phyloP scores from a whole-genome alignment of 2,888 invertebrate genomes.

The Omphaloscelis lunosa region DNA sequence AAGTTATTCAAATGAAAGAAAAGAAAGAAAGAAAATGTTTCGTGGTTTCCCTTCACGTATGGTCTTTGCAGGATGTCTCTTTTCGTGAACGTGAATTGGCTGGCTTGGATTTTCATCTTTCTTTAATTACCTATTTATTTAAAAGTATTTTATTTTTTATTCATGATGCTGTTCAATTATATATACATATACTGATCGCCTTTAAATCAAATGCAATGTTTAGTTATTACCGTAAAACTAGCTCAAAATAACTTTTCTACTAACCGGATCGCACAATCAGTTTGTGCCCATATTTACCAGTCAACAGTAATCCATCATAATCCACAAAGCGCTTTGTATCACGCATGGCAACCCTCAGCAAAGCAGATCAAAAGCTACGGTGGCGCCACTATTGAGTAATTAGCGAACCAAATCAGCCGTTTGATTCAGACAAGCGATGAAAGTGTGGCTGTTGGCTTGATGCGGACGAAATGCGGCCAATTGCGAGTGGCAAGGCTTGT shows the following conservation, averaged over 20 bases:
- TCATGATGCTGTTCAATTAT: background rate
- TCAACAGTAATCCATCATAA: constrained; percentile 23
- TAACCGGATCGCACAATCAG: background rate
- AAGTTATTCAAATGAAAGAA: background rate
- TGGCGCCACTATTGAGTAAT: constrained; percentile 57
- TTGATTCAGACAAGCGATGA: constrained; percentile 47
- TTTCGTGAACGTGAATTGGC: background rate
- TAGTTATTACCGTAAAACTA: background rate
- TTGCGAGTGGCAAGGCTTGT: constrained; percentile 43
- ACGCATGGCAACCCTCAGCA: constrained; percentile 10
- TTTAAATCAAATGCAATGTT: background rate
- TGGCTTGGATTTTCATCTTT: background rate
- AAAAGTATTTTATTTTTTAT: background rate
- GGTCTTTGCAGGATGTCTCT: no score
- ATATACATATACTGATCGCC: background rate
- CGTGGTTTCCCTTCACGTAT: background rate
- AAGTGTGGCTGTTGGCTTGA: constrained; percentile 43
- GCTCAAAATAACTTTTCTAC: background rate
- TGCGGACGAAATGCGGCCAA: constrained; percentile 40
- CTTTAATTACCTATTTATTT: background rate
- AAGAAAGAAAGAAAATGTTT: no score
- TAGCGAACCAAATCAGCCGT: constrained; percentile 63
- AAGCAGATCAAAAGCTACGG: constrained; percentile 58
- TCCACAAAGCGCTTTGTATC: constrained; percentile 32
- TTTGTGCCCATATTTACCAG: constrained; percentile 18